Base-by-base conservation (phyloP, 2,797 vertebrate species). In the Rhinichthys osculus region DNA sequence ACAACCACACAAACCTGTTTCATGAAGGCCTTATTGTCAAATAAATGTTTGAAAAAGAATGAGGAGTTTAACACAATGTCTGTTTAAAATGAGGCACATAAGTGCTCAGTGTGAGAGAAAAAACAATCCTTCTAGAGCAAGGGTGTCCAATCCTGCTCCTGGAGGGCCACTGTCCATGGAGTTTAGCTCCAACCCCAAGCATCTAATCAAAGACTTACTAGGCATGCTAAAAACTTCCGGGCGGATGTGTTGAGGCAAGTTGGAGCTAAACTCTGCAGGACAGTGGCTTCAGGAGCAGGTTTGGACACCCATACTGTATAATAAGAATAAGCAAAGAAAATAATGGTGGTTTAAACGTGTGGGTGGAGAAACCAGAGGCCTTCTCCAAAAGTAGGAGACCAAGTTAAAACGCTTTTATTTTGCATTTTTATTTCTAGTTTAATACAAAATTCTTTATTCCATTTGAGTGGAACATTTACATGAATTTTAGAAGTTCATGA, bases 21-120 rank as follows among this genome's bases (percentile, higher is more conserved):
- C 71, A 67, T 62, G 27, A 73, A 86, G 87, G 71, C 85, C 88
- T 91, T 47, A 70, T 84, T 44, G 89, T 91, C 87, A 88, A 52
- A 88, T 88, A 62, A 91, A 13, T 78, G 83, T 87, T 54, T 83
- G 57, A 44, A 82, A 47, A 47, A 85, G 35, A 87, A 66, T 84
- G 88, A 91, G 89, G 85, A 87, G 78, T 91, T 89, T 52, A 89
- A 87, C 85, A 38, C 35, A 90, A 87, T 38, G 13, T 76, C 35
- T 66, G 44, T 85, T 62, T 85, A 87, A 81, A 88, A 89, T 87
- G 86, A 90, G 47, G 57, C 57, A 27, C 23, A 62, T 4, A 13
- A 62, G 23, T 62, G 4, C 57, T 64, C 62, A 6, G 5, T 64
- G 62, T 64, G 27, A 57, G 54, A 57, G 10, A 9, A 23, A 23